Percentiles rank a stretch among this genome's conserved stretches.
Conservation (phyloP, 2,797 vertebrate species). For the Galago senegalensis region DNA sequence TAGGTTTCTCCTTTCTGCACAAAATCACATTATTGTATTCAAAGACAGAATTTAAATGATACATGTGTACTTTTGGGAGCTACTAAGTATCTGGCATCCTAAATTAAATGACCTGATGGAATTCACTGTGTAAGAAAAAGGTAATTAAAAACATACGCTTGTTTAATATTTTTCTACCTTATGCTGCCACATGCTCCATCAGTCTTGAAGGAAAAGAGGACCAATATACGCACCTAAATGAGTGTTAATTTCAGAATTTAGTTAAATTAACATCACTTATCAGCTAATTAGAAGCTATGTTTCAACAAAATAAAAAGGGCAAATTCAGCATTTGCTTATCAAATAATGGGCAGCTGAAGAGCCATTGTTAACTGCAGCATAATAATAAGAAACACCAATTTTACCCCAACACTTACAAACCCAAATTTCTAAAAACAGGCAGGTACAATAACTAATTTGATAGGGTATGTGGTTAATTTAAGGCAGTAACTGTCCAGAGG, state of each 20-base stretch:
- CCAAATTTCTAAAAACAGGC: not conserved
- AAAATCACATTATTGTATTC: constrained; percentile 63
- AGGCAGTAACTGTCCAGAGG: not conserved
- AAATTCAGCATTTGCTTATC: constrained; percentile 9
- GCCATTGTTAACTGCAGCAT: not conserved
- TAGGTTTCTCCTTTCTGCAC: constrained; percentile 33
- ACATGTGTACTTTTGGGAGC: constrained; percentile 29
- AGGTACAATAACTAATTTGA: constrained; percentile 18
- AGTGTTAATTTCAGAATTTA: constrained; percentile 67
- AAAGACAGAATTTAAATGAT: constrained; percentile 72
- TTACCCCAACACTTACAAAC: not conserved
- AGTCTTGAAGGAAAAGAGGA: constrained; percentile 70
- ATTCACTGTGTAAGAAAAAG: constrained; percentile 56
- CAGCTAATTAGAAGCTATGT: constrained; percentile 27
- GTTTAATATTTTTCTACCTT: constrained; percentile 70
- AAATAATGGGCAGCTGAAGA: not conserved
- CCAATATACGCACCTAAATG: constrained; percentile 5
- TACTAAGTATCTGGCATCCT: constrained; percentile 61
- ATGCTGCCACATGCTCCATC: not conserved
- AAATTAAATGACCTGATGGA: constrained; percentile 70
- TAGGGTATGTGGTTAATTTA: not conserved
- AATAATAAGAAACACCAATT: not conserved
- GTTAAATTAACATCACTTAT: constrained; percentile 53
- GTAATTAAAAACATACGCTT: constrained; percentile 56
- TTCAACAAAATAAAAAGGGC: constrained; percentile 27